Percentiles rank a stretch among this genome's conserved stretches.
These are phyloP conservation scores for Pygocentrus nattereri DNA, from an alignment of 2,797 vertebrate species.

Conservation along the genomic window DNA sequence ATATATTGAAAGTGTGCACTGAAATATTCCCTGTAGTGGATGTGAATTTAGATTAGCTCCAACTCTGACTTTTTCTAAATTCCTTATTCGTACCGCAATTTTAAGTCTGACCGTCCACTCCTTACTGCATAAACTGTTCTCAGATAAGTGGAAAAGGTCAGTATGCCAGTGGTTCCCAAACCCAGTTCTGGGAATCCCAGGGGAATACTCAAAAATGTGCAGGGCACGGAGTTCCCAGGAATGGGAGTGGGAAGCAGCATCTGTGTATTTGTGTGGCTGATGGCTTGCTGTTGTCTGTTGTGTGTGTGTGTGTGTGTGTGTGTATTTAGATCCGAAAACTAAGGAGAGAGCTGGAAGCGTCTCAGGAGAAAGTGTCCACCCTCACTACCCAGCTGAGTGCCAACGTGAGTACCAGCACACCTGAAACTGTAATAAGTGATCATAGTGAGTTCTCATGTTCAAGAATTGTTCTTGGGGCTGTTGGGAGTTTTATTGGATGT, in stretches of 20 bases:
- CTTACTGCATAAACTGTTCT: neutral
- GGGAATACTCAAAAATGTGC: neutral
- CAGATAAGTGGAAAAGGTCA: neutral
- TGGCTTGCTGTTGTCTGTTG: neutral
- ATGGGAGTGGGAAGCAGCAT: neutral
- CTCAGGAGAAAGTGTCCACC: slow-evolving; percentile 89
- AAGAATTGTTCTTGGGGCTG: no score
- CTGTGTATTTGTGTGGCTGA: neutral
- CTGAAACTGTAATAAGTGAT: no score
- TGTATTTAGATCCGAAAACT: slow-evolving; percentile 84
- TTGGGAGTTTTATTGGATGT: no score
- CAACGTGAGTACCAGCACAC: slow-evolving; percentile 80
- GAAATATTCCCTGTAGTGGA: no score
- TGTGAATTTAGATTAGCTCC: neutral
- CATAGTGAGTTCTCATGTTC: no score
- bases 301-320: slow-evolving; percentile 3
- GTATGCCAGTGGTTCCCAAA: neutral
- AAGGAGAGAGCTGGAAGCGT: slow-evolving; percentile 87
- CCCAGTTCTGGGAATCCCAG: neutral
- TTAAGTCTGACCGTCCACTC: neutral
- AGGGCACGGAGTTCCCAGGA: slow-evolving; percentile 4
- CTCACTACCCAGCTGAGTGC: slow-evolving; percentile 88
- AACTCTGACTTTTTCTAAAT: no score
- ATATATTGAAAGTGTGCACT: no score
- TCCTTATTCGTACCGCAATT: no score